These are phyloP conservation scores for Graphium colonna DNA, from an alignment of 2,888 invertebrate genomes.

Conservation along the genomic window DNA sequence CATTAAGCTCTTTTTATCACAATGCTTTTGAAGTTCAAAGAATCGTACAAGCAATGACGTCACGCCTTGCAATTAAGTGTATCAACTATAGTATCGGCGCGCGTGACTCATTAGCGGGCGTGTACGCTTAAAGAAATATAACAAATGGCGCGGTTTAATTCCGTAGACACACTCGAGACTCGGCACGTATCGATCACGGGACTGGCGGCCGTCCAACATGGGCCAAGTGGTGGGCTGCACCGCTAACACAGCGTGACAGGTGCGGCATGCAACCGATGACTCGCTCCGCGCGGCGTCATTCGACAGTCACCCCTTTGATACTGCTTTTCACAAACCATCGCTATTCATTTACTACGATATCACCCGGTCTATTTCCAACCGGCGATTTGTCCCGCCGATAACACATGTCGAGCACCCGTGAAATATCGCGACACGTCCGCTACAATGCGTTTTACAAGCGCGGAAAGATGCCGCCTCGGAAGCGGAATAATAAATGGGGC, in stretches of 20 bases:
- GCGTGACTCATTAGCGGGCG: constrained; percentile 59
- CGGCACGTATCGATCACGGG: constrained; percentile 69
- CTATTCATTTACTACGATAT: constrained; percentile 20
- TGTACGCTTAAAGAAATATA: constrained; percentile 68
- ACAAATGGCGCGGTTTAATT: constrained; percentile 78
- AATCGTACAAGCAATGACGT: neutral
- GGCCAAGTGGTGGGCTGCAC: constrained; percentile 72
- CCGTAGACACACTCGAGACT: constrained; percentile 75
- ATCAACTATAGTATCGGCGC: constrained; percentile 29
- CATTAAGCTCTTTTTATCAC: constrained; percentile 39
- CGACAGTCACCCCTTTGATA: constrained; percentile 33
- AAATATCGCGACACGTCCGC: constrained; percentile 24
- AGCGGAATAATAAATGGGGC: constrained; percentile 27
- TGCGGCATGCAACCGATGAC: constrained; percentile 76
- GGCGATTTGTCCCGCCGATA: constrained; percentile 25
- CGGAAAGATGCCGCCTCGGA: constrained; percentile 13
- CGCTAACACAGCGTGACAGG: constrained; percentile 72
- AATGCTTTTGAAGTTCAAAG: constrained; percentile 12
- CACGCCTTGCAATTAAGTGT: constrained; percentile 14
- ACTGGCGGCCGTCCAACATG: constrained; percentile 70
- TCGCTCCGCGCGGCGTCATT: constrained; percentile 52
- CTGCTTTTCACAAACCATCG: constrained; percentile 16
- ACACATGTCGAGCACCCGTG: constrained; percentile 17
- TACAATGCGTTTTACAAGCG: constrained; percentile 19
- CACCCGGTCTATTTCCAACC: constrained; percentile 17